phyloP scores from a whole-genome alignment of 35 echinoderm and acorn worm genomes.

The Eucidaris tribuloides region DNA sequence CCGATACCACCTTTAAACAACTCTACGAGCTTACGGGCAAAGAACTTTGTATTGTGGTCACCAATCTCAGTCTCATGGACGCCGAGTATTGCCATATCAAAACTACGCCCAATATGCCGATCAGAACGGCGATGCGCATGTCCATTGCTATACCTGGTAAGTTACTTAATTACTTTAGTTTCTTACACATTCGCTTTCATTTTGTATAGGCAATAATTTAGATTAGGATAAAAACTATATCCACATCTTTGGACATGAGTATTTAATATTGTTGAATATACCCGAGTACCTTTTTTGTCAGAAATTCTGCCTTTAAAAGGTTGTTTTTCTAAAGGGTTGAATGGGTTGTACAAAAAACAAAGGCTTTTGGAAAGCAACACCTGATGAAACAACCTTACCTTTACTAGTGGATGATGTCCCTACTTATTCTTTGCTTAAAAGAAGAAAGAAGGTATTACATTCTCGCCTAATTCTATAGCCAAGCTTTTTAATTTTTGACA shows the following conservation, averaged over 20 bases:
- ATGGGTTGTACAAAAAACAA: too few species aligned
- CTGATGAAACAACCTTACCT: too few species aligned
- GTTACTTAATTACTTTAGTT: too few species aligned
- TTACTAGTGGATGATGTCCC: background rate
- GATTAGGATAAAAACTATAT: too few species aligned
- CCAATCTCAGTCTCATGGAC: slow-evolving; percentile 89
- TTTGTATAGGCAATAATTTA: too few species aligned
- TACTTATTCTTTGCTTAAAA: background rate
- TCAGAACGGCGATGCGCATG: slow-evolving; percentile 86
- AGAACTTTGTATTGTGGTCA: slow-evolving; percentile 83
- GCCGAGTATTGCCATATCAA: slow-evolving; percentile 92
- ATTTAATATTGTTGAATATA: too few species aligned
- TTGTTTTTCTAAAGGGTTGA: too few species aligned
- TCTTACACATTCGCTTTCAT: too few species aligned
- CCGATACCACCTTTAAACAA: slow-evolving; percentile 67
- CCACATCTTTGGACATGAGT: too few species aligned
- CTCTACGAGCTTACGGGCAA: slow-evolving; percentile 45
- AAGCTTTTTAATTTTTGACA: background rate
- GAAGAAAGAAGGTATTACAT: background rate
- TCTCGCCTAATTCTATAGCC: background rate
- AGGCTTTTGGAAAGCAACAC: too few species aligned
- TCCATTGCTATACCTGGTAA: slow-evolving; percentile 91
- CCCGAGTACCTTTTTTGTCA: background rate
- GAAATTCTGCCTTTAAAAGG: background rate
- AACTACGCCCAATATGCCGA: slow-evolving; percentile 83